A percentile compares a stretch with the other conserved stretches of the same genome.
These are phyloP conservation scores for Philotrypesis tridentata DNA, from an alignment of 1,140 invertebrate species.

Conservation along the genomic window DNA sequence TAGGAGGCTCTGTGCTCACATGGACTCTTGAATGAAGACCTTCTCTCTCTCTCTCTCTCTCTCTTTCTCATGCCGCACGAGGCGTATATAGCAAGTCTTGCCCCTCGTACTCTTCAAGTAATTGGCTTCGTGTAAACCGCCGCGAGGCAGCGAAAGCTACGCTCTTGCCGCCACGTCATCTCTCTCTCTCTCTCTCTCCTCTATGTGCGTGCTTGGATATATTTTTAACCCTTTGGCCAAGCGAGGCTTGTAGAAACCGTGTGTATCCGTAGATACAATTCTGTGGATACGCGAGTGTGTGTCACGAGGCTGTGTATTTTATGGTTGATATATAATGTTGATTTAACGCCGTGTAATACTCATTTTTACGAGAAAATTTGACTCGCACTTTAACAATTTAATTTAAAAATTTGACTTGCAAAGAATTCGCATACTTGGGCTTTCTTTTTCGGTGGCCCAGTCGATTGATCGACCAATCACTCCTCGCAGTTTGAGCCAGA, in stretches of 20 bases:
- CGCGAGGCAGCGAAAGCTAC: conserved; percentile 46
- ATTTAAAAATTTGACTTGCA: too few species aligned
- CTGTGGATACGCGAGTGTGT: neutral
- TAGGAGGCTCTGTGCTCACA: neutral
- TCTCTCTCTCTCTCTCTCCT: neutral
- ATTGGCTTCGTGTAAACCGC: conserved; percentile 59
- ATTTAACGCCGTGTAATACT: too few species aligned
- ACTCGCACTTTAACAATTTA: too few species aligned
- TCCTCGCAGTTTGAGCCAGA: too few species aligned
- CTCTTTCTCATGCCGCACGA: too few species aligned
- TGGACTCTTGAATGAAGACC: conserved; percentile 24
- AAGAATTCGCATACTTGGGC: too few species aligned
- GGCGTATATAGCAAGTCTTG: neutral
- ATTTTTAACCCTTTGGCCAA: conserved; percentile 43
- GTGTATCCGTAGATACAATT: neutral
- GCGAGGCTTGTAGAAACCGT: neutral
- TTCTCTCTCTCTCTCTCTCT: neutral
- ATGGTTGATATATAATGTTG: too few species aligned
- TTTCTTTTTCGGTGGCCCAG: too few species aligned
- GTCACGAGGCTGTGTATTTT: too few species aligned
- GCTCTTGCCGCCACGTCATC: neutral
- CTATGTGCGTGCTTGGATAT: conserved; percentile 19
- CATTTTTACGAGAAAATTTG: too few species aligned
- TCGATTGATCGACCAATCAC: too few species aligned
- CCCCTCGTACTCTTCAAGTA: conserved; percentile 50